These are phyloP conservation scores for Hippocampus mohnikei DNA, from an alignment of 2,113 vertebrate species.

Conservation along the genomic window DNA sequence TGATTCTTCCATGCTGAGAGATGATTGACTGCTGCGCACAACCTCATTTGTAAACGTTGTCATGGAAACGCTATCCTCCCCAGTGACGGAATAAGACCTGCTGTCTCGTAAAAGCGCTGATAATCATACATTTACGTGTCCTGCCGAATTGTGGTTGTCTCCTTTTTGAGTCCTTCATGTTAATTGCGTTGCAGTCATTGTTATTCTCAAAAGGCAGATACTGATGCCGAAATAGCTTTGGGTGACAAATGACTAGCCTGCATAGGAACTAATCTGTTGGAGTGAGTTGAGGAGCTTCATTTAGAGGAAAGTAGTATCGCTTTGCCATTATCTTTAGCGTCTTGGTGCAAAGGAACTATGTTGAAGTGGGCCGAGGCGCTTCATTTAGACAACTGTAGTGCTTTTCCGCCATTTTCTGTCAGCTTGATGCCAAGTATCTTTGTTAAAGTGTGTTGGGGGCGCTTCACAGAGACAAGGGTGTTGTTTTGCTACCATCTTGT, in stretches of 20 bases:
- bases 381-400: too few relatives aligned
- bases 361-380: neutral
- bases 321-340: neutral
- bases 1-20: slow-evolving; percentile 19
- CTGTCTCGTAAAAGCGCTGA: slow-evolving; percentile 21
- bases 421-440: too few relatives aligned
- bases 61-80: slow-evolving; percentile 27
- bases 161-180: slow-evolving; percentile 31
- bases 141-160: slow-evolving; percentile 31
- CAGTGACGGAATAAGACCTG: slow-evolving; percentile 28
- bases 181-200: slow-evolving; percentile 31
- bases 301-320: neutral
- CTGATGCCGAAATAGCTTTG: slow-evolving; percentile 7
- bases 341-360: neutral
- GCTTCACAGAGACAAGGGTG: too few relatives aligned
- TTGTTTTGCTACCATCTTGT: too few relatives aligned
- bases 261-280: neutral
- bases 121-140: slow-evolving; percentile 31
- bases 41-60: slow-evolving; percentile 30
- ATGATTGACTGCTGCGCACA: slow-evolving; percentile 15
- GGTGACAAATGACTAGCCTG: neutral
- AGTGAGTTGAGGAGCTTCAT: neutral
- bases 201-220: slow-evolving; percentile 23
- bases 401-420: neutral
- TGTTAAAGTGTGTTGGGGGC: too few relatives aligned